Conservation (phyloP, 53 echinoderm and acorn worm species). For the Luidia sarsii region DNA sequence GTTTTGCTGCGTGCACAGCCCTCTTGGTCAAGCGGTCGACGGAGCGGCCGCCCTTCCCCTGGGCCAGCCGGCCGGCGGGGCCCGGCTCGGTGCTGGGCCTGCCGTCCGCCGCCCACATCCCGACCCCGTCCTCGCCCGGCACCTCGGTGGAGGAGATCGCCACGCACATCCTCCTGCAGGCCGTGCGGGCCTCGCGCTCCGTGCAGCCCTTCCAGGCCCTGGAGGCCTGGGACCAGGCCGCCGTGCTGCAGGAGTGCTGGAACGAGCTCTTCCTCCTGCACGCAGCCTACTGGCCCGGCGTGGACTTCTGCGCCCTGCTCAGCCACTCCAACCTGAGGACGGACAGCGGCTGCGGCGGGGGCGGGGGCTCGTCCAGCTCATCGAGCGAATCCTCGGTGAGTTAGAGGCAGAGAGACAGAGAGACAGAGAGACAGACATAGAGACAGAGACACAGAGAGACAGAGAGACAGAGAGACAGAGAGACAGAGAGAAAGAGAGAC, state of each 20-base stretch:
- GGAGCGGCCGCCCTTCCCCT: conserved; percentile 61
- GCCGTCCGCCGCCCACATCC: conserved; percentile 33
- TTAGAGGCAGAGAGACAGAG: no score
- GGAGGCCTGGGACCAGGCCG: conserved; percentile 77
- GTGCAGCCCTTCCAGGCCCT: conserved; percentile 86
- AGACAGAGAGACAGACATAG: no score
- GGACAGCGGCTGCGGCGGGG: conserved; percentile 41
- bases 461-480: no score
- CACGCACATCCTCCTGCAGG: conserved; percentile 77
- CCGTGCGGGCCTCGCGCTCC: conserved; percentile 78
- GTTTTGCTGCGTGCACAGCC: conserved; percentile 4
- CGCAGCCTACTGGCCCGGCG: conserved; percentile 94
- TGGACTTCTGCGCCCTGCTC: conserved; percentile 92
- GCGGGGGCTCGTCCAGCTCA: background rate
- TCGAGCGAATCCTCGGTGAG: conserved; percentile 33
- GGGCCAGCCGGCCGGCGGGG: conserved; percentile 65
- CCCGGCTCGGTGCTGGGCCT: conserved; percentile 67
- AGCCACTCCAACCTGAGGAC: conserved; percentile 80
- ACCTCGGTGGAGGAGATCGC: conserved; percentile 87
- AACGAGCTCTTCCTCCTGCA: conserved; percentile 89
- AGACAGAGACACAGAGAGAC: no score
- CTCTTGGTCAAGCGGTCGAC: conserved; percentile 28
- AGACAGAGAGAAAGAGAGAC: no score
- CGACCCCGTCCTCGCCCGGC: conserved; percentile 33
- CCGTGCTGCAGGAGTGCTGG: conserved; percentile 91